phyloP scores from a whole-genome alignment of 2,888 invertebrate genomes.

The Keiferia lycopersicella region DNA sequence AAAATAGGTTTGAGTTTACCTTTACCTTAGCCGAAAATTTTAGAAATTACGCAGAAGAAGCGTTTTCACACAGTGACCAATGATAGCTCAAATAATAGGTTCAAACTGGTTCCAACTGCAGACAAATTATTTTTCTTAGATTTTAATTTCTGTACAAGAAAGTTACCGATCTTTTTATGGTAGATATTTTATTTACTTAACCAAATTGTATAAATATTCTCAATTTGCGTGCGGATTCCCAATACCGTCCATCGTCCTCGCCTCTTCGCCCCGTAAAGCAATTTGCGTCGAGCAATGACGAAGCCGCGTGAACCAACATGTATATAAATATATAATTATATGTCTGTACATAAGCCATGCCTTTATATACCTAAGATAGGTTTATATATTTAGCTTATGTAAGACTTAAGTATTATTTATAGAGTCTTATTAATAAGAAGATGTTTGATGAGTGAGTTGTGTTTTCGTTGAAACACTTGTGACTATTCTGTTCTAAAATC shows the following conservation, averaged over 20 bases:
- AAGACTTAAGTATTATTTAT: slow-evolving; percentile 1
- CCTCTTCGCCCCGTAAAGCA: slow-evolving; percentile 64
- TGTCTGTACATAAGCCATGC: neutral
- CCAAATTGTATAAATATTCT: neutral
- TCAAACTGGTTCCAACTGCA: no score
- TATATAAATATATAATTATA: slow-evolving; percentile 9
- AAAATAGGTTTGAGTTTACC: no score
- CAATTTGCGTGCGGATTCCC: slow-evolving; percentile 40
- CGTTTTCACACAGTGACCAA: no score
- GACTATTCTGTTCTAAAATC: no score
- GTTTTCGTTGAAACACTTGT: no score
- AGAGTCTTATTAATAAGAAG: neutral
- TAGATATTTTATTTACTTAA: no score
- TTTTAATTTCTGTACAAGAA: no score
- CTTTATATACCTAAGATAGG: neutral
- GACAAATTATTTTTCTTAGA: no score
- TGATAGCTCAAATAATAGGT: no score
- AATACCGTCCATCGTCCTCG: slow-evolving; percentile 41
- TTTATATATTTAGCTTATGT: neutral
- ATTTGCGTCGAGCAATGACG: slow-evolving; percentile 65
- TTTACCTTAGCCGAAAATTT: no score
- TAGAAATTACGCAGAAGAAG: no score
- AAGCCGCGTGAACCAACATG: slow-evolving; percentile 38
- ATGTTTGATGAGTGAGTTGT: neutral
- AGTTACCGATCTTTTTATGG: no score